Evolutionary conservation across 1,140 invertebrate genomes (phyloP).

Genomic region (Papilio glaucus): DNA sequence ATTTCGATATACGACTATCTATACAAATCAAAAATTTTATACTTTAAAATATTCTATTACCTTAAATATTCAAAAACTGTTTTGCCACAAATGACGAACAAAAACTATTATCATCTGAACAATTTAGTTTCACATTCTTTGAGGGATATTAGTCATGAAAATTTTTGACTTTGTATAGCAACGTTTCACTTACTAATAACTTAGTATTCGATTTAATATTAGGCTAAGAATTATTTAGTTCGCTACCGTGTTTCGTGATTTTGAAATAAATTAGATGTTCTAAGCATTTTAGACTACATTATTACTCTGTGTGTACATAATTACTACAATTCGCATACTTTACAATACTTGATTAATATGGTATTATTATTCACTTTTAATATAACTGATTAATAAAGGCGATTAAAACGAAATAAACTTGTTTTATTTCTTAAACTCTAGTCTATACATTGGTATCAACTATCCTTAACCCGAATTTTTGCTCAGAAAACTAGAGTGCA

Average conservation of each 20-base stretch:
- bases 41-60: neutral
- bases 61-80: neutral
- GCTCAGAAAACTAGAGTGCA: neutral
- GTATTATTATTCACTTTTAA: conserved; percentile 79
- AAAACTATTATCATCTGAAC: neutral
- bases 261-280: conserved; percentile 38
- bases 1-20: neutral
- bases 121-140: neutral
- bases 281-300: conserved; percentile 41
- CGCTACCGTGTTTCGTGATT: conserved; percentile 27
- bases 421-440: conserved; percentile 44
- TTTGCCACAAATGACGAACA: neutral
- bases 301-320: conserved; percentile 68
- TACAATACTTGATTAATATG: conserved; percentile 53
- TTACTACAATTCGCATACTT: conserved; percentile 72
- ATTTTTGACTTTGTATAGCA: neutral
- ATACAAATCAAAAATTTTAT: neutral
- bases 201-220: conserved; percentile 16
- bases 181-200: conserved; percentile 14
- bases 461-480: no score
- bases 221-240: conserved; percentile 18
- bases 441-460: no score
- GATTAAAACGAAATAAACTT: conserved; percentile 46
- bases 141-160: neutral
- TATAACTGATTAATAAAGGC: conserved; percentile 74